A percentile compares a stretch with the other conserved stretches of the same genome.
Conservation (phyloP, 2,888 invertebrate genomes). For the Omphaloscelis lunosa region DNA sequence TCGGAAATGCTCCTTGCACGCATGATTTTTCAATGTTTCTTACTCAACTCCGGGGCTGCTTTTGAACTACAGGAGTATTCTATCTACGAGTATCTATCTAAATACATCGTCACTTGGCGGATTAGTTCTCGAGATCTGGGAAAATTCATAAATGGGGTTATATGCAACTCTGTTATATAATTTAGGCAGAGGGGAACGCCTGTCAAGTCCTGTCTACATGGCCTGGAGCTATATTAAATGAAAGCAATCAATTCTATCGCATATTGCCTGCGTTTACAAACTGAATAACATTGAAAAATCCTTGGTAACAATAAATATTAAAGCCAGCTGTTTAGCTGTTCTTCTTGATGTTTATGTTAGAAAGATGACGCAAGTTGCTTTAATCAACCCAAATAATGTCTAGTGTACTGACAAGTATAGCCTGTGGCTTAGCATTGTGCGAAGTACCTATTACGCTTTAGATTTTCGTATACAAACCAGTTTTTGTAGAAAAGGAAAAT, state of each 20-base stretch:
- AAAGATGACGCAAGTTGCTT: slow-evolving; percentile 17
- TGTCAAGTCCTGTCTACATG: slow-evolving; percentile 13
- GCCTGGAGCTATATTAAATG: slow-evolving; percentile 22
- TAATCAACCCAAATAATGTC: slow-evolving; percentile 13
- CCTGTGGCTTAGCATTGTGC: background rate
- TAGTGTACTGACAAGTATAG: background rate
- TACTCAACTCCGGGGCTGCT: background rate
- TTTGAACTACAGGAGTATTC: background rate
- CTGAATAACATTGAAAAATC: slow-evolving; percentile 5
- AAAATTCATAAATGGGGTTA: background rate
- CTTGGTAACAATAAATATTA: slow-evolving; percentile 18
- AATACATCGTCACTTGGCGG: background rate
- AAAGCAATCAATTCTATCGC: slow-evolving; percentile 34
- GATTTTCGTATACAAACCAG: slow-evolving; percentile 30
- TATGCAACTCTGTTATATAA: slow-evolving; percentile 11
- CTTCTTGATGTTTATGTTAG: slow-evolving; percentile 7
- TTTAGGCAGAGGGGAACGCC: slow-evolving; percentile 22
- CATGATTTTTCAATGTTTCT: background rate
- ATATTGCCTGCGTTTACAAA: slow-evolving; percentile 13
- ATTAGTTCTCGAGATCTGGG: background rate
- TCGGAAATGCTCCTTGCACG: background rate
- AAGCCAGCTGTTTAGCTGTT: slow-evolving; percentile 6
- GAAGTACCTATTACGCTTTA: background rate
- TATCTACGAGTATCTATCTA: background rate
- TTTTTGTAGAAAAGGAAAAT: slow-evolving; percentile 37